Percentiles rank a stretch among this genome's conserved stretches.
Evolutionary conservation across 2,888 invertebrate genomes (phyloP).

Genomic region (Ophonus ardosiacus): DNA sequence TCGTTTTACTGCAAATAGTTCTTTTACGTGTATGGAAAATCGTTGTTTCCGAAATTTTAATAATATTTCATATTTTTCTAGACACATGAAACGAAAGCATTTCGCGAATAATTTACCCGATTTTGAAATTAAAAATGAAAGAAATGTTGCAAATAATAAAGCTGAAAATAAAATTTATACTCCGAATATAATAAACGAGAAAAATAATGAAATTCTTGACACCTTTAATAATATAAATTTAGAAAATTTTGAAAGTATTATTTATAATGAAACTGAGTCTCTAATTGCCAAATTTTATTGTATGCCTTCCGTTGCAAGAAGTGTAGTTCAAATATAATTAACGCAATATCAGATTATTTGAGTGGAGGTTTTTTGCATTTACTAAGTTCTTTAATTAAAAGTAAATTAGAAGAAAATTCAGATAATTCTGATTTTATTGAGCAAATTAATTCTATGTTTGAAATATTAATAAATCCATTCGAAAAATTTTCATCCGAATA

Average conservation of each 20-base stretch:
- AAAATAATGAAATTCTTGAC: background rate
- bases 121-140: background rate
- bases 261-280: no score
- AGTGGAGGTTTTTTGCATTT: constrained; percentile 14
- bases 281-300: constrained; percentile 5
- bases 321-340: constrained; percentile 12
- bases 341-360: background rate
- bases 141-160: background rate
- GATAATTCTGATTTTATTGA: background rate
- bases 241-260: no score
- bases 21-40: background rate
- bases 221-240: no score
- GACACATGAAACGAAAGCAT: background rate
- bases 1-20: background rate
- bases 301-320: constrained; percentile 7
- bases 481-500: constrained; percentile 15
- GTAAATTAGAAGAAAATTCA: background rate
- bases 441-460: background rate
- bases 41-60: background rate
- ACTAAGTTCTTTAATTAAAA: background rate
- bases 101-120: background rate
- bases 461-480: constrained; percentile 11
- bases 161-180: background rate
- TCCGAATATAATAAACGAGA: background rate
- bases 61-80: background rate